Evolutionary conservation across 2,888 invertebrate genomes (phyloP), one percentile per base, ranked within the genome.

Genomic region (Eupithecia pulchellata): DNA sequence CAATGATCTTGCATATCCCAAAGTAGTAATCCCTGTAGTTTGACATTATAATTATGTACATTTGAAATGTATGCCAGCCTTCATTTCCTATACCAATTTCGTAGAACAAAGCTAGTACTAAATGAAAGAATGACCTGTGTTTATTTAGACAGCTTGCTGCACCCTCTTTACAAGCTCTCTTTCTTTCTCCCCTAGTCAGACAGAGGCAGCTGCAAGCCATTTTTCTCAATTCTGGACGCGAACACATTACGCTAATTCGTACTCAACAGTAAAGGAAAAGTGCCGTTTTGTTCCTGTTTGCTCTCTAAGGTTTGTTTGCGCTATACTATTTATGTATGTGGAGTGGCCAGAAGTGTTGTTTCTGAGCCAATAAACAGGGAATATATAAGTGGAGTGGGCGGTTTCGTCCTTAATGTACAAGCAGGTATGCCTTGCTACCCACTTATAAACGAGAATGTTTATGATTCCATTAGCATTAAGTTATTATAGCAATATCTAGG

Each of bases 171-270:
- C 30, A 64, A 32, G 32, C 62, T 57, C 34, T 77, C 66, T 74
- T 70, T 63, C 34, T 20, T 27, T 29, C 14, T 64, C 58, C 25
- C 66, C 55, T 77, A 72, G 64, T 60, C 68, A 62, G 60, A 60
- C 68, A 61, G 52, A 32, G 68, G 65, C 39, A 34, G 36, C 36
- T 60, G 47, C 42, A 63, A 34, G 25, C 69, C 27, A 88, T 86
- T 87, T 84, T 82, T 82, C 82, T 84, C 83, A 82, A 84, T 88
- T 82, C 82, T 82, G 83, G 74, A 75, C 77, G 77, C 74, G 81
- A 85, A 83, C 83, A 83, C 82, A 84, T 89, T 87, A 85, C 81
- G 85, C 85, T 89, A 88, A 88, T 88, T 88, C 83, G 83, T 81
- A 84, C 86, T 88, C 84, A 84, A 81, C 85, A 81, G 83, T 62